A percentile compares a stretch with the other conserved stretches of the same genome.
phyloP scores from a whole-genome alignment of 2,888 invertebrate genomes.

The Cerceris rybyensis region DNA sequence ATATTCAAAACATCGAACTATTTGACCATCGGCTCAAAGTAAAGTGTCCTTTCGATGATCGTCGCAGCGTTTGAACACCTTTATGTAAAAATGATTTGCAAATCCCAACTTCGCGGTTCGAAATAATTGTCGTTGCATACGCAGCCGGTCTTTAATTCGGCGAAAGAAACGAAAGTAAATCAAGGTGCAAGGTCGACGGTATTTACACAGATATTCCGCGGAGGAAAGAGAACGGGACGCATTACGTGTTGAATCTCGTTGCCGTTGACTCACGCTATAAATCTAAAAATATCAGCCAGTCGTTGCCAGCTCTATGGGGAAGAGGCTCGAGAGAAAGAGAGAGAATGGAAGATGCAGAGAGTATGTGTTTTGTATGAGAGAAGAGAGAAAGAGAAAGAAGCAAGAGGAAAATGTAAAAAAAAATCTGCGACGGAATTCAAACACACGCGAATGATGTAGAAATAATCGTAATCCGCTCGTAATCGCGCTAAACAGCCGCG shows the following conservation, averaged over 20 bases:
- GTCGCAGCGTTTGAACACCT: no score
- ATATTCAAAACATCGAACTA: no score
- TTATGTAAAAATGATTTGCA: no score
- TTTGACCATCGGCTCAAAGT: no score
- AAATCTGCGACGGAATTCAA: neutral
- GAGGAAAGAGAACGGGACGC: slow-evolving; percentile 46
- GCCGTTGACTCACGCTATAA: slow-evolving; percentile 60
- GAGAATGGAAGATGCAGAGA: no score
- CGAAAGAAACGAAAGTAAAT: slow-evolving; percentile 25
- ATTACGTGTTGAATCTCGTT: slow-evolving; percentile 53
- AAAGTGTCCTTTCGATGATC: no score
- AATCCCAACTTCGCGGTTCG: no score
- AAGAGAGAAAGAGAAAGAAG: neutral
- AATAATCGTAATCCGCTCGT: slow-evolving; percentile 44
- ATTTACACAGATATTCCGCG: slow-evolving; percentile 41
- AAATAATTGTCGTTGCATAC: neutral
- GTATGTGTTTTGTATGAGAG: neutral
- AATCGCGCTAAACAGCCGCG: slow-evolving; percentile 29
- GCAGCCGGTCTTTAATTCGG: neutral
- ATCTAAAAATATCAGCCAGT: slow-evolving; percentile 60
- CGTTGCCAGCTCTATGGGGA: slow-evolving; percentile 40
- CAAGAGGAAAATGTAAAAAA: slow-evolving; percentile 12
- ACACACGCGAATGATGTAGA: slow-evolving; percentile 13
- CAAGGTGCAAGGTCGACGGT: slow-evolving; percentile 45
- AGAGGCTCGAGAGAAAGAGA: neutral